A percentile compares a stretch with the other conserved stretches of the same genome.
These are phyloP conservation scores for Takifugu ocellatus DNA, from an alignment of 2,797 vertebrate species.

Conservation along the genomic window DNA sequence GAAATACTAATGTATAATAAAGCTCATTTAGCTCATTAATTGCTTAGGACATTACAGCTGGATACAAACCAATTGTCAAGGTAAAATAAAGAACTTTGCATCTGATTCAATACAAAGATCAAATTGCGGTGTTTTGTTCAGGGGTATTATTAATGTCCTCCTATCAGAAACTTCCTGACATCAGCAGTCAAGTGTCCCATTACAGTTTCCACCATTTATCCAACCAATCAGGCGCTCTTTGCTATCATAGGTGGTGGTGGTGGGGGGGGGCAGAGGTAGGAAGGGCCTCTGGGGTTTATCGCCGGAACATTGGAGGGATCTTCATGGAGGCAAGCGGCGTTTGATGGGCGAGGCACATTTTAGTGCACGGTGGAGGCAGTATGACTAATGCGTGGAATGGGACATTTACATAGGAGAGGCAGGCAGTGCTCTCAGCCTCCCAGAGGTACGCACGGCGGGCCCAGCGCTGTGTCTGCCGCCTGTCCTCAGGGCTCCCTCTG, in stretches of 20 bases:
- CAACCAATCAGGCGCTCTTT: constrained; percentile 62
- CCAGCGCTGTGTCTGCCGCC: constrained; percentile 67
- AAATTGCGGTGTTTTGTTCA: constrained; percentile 20
- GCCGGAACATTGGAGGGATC: constrained; percentile 69
- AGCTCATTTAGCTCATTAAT: constrained; percentile 27
- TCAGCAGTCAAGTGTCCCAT: constrained; percentile 59
- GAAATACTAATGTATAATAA: constrained; percentile 21
- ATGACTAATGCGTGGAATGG: constrained; percentile 78
- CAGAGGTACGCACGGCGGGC: constrained; percentile 72
- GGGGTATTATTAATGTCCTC: constrained; percentile 41
- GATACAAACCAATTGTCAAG: constrained; percentile 34
- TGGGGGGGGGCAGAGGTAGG: constrained; percentile 21
- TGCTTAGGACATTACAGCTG: constrained; percentile 17
- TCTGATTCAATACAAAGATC: not conserved
- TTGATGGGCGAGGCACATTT: constrained; percentile 73
- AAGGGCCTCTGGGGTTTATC: constrained; percentile 72
- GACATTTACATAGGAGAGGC: constrained; percentile 77
- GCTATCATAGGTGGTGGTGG: constrained; percentile 55
- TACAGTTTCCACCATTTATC: constrained; percentile 64
- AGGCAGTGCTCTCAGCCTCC: constrained; percentile 67
- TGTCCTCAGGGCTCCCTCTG: constrained; percentile 76
- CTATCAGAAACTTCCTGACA: constrained; percentile 52
- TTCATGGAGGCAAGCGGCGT: constrained; percentile 66
- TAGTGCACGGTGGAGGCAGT: constrained; percentile 70
- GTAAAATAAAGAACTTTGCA: constrained; percentile 40